Evolutionary conservation across 2,113 vertebrate genomes (phyloP), one percentile per base, ranked within the genome.

Genomic region (Delphinus delphis): DNA sequence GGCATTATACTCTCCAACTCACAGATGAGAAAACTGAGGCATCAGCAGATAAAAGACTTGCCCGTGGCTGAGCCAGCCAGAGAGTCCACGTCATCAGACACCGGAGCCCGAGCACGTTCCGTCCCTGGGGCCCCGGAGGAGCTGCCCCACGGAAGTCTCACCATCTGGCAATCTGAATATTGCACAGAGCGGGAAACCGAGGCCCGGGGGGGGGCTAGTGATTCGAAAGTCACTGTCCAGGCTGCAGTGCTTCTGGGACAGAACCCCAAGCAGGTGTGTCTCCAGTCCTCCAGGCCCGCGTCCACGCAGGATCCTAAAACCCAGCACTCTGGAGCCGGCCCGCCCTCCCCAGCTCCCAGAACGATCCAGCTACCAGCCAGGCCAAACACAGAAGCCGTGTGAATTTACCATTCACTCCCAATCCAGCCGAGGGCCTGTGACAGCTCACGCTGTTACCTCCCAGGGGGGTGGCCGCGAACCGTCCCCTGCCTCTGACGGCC

Each of bases 61-160:
- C 41, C 88, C 13, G 25, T 5, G 10, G 38, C 58, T 1, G 2
- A 36, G 70, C 38, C 23, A 13, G 80, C 33, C n/a, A 21, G 4
- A 0, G 14, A 38, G 26, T 31, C 44, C 31, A 23, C 9, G 47
- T 5, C 71, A 15, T 2, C 33, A 0, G 60, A 26, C 28, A 2
- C 65, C 14, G 3, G n/a, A 15, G 63, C 44, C 82, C 53, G 18
- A 20, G 62, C 53, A 2, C 0, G 0, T 44, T 7, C 28, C 0
- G 0, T 53, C 67, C 47, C 41, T 26, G 31, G 55, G 47, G 13
- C 33, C 67, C 50, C 3, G 7, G 26, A 2, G 1, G 4, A 3
- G 31, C 68, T 13, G 63, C 77, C 63, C 58, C 84, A 5, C 31
- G 2, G 1, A 12, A 26, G 25, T 47, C 58, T n/a, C 73, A n/a